Evolutionary conservation across 2,113 vertebrate genomes (phyloP), one percentile per base, ranked within the genome.

Genomic region (Lathamus discolor): DNA sequence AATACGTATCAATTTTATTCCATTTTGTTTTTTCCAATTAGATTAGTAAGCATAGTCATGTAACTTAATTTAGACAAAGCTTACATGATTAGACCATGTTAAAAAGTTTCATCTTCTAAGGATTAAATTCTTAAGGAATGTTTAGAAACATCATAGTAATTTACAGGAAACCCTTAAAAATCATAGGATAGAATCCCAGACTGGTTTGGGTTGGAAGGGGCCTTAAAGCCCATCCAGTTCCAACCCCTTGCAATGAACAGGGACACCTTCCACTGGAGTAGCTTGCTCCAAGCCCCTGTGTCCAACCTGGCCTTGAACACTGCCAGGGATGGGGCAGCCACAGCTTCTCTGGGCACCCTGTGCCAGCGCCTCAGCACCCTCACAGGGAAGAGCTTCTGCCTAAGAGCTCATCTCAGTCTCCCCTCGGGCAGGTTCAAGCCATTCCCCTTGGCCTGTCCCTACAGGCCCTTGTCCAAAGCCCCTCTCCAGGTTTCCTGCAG

Each of bases 161-260:
- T 92, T 93, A 83, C 74, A 84, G 61, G 64, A 86, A 77, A 79
- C 13, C 55, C 84, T 92, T 93, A 90, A 74, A 93, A 88, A 55
- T 24, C 9, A 35, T 15, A 35, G 33, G 22, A 35, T 35, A 59
- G 33, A 35, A 59, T 35, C 33, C 15, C 20, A 59, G 22, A 24
- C 15, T 24, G 33, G 33, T 59, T 59, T 35, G 57, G 22, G 57
- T 24, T 24, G 33, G 33, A 59, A 59, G 33, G 22, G 13, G 35
- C 33, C 13, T 59, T 35, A 35, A 59, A 59, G 57, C 57, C 35
- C 57, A 23, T 9, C 20, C 20, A 59, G 55, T 15, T 23, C 20
- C 55, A 59, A 23, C 20, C 57, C 49, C 33, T 22, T 59, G 33
- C 57, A 22, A 35, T 2, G 4, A 13, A 9, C 57, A 59, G 33